Conservation (phyloP, 2,888 invertebrate species). For the Pammene aurita region DNA sequence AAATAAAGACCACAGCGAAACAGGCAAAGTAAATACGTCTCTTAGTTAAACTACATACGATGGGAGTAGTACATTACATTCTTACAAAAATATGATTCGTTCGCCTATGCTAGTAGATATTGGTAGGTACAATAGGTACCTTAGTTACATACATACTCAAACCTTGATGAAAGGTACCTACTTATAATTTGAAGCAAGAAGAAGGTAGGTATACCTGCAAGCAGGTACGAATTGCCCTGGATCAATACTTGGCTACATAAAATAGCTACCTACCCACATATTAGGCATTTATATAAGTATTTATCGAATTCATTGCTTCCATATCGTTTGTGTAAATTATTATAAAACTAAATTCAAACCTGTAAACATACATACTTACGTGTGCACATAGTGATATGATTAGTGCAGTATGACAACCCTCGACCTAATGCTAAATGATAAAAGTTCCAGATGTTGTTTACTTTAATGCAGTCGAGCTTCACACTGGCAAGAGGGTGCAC, state of each 20-base stretch:
- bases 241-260: background rate
- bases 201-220: no score
- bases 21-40: no score
- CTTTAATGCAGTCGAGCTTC: conserved; percentile 60
- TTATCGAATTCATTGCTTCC: background rate
- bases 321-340: background rate
- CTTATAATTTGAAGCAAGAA: no score
- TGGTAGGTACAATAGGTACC: no score
- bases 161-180: no score
- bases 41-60: no score
- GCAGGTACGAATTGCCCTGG: no score
- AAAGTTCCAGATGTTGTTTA: conserved; percentile 65
- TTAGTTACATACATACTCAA: no score
- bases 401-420: conserved; percentile 44
- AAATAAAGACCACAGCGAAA: no score
- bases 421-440: conserved; percentile 61
- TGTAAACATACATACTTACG: conserved; percentile 3
- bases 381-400: conserved; percentile 43
- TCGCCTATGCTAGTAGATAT: no score
- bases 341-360: conserved; percentile 2
- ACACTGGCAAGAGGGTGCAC: conserved; percentile 54
- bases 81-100: no score
- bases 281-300: background rate
- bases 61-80: no score
- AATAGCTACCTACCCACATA: conserved; percentile 7